A percentile compares a stretch with the other conserved stretches of the same genome.
Conservation (phyloP, 2,113 vertebrate genomes). For the Pristiophorus japonicus region DNA sequence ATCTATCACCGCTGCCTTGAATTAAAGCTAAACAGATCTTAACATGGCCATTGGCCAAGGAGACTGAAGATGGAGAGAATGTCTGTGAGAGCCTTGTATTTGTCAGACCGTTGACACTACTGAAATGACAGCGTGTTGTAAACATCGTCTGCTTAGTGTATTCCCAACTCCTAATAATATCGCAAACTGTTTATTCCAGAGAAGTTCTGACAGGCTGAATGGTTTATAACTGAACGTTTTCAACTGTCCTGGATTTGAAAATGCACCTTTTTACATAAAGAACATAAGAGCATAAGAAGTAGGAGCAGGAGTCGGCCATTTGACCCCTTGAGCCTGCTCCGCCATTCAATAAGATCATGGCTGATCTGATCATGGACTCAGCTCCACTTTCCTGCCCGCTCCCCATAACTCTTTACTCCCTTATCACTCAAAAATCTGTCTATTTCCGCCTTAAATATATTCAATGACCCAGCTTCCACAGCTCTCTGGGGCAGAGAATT, state of each 20-base stretch:
- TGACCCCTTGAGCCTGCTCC: no score
- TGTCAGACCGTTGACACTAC: constrained; percentile 19
- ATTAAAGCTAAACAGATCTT: constrained; percentile 20
- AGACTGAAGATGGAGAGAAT: constrained; percentile 20
- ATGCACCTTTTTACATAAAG: neutral
- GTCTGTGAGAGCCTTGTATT: neutral
- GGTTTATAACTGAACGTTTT: neutral
- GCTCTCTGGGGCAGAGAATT: no score
- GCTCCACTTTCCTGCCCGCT: no score
- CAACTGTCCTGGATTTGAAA: neutral
- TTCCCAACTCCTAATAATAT: neutral
- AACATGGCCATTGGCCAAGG: constrained; percentile 17
- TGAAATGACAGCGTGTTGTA: neutral
- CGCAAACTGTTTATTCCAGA: neutral
- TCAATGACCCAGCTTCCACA: no score
- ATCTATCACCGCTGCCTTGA: neutral
- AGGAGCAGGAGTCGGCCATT: no score
- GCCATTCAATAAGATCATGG: no score
- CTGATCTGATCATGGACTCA: no score
- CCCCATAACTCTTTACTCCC: no score
- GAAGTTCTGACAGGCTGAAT: neutral
- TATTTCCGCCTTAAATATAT: no score
- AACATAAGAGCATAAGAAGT: no score
- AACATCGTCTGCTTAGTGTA: neutral
- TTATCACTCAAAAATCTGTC: no score